phyloP scores from a whole-genome alignment of 2,888 invertebrate genomes.

The Nomada lathburiana region DNA sequence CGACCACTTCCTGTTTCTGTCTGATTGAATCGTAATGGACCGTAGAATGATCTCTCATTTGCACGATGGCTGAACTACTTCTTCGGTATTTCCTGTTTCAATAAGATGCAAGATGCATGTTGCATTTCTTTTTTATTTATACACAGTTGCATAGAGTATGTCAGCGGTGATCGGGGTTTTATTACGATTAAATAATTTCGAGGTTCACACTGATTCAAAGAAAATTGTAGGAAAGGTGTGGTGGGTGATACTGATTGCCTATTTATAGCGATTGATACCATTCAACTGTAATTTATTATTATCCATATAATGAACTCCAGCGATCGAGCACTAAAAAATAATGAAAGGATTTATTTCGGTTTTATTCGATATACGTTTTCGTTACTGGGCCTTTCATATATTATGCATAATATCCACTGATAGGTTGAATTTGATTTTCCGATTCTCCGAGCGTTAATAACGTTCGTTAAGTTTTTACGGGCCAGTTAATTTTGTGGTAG shows the following conservation, averaged over 20 bases:
- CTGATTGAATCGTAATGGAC: conserved; percentile 47
- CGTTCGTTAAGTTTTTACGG: background rate
- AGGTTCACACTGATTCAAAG: too few relatives aligned
- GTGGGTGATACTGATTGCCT: too few relatives aligned
- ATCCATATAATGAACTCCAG: background rate
- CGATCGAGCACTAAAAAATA: background rate
- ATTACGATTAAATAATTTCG: background rate
- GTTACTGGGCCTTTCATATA: too few relatives aligned
- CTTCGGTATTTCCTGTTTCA: conserved; percentile 6
- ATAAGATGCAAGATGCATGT: background rate
- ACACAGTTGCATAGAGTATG: too few relatives aligned
- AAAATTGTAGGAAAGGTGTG: background rate
- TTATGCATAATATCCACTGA: background rate
- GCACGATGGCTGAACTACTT: conserved; percentile 25
- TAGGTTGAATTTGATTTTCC: background rate
- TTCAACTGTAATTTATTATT: too few relatives aligned
- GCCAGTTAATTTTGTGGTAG: background rate
- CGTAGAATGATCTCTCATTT: conserved; percentile 48
- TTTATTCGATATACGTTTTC: too few relatives aligned
- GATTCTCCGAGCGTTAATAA: background rate
- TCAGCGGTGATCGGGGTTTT: too few relatives aligned
- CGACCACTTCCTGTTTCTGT: conserved; percentile 59
- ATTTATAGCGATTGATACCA: too few relatives aligned
- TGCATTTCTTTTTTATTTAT: background rate
- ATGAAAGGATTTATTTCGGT: background rate